phyloP scores from a whole-genome alignment of 2,888 invertebrate genomes.

The Lypha dubia region DNA sequence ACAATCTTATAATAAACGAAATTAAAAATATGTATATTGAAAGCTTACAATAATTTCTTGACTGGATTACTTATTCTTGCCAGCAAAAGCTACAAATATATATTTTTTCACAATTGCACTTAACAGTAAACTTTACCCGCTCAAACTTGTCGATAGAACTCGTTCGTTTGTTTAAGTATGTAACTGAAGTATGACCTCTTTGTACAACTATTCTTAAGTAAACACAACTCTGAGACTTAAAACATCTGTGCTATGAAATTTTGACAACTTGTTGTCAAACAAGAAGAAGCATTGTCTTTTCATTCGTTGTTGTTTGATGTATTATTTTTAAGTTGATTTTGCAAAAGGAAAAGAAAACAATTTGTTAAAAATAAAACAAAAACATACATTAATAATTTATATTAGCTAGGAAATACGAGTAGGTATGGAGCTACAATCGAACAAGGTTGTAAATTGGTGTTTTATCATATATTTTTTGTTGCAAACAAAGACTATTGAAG shows the following conservation, averaged over 20 bases:
- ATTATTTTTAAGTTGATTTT: constrained; percentile 60
- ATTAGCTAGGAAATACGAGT: constrained; percentile 23
- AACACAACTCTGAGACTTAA: constrained; percentile 27
- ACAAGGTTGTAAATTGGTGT: constrained; percentile 46
- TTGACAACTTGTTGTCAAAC: constrained; percentile 67
- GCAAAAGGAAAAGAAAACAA: constrained; percentile 19
- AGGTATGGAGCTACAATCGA: constrained; percentile 67
- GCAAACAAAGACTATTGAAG: constrained; percentile 52
- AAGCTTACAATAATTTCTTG: too few relatives aligned
- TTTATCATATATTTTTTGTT: constrained; percentile 56
- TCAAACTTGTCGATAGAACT: too few relatives aligned
- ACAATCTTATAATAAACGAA: too few relatives aligned
- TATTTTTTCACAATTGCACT: too few relatives aligned
- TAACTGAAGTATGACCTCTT: too few relatives aligned
- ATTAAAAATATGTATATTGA: too few relatives aligned
- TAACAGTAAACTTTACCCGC: too few relatives aligned
- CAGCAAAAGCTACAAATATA: too few relatives aligned
- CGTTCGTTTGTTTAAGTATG: too few relatives aligned
- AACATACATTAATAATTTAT: constrained; percentile 25
- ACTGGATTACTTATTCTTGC: too few relatives aligned
- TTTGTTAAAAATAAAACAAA: constrained; percentile 52
- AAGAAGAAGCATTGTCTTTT: constrained; percentile 53
- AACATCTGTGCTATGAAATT: constrained; percentile 42
- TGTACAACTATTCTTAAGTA: not conserved
- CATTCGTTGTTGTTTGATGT: constrained; percentile 62